A percentile compares a stretch with the other conserved stretches of the same genome.
These are phyloP conservation scores for Dipodomys spectabilis DNA, from an alignment of 2,113 vertebrate species.

Conservation along the genomic window DNA sequence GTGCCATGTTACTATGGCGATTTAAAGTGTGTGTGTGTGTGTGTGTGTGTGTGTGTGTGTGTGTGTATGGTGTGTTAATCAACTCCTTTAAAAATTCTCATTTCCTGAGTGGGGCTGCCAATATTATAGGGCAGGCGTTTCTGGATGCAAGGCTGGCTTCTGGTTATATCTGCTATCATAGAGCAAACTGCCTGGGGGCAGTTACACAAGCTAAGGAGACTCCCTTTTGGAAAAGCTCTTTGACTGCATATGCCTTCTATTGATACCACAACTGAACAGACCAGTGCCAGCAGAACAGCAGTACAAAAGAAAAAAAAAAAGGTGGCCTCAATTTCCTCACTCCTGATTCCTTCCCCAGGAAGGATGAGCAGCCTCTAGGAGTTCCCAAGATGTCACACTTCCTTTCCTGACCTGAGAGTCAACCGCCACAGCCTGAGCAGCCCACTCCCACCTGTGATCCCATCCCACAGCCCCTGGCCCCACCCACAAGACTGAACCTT, in stretches of 20 bases:
- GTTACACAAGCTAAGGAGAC: not conserved
- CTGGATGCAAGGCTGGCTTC: not conserved
- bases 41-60: too few species aligned
- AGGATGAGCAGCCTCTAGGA: not conserved
- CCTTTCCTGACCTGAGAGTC: not conserved
- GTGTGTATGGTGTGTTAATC: too few species aligned
- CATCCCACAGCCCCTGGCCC: not conserved
- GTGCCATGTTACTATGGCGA: slow-evolving; percentile 67
- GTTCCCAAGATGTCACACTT: not conserved
- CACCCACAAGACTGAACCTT: not conserved
- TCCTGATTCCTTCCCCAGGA: not conserved
- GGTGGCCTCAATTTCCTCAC: not conserved
- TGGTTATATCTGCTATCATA: not conserved
- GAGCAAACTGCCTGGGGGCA: not conserved
- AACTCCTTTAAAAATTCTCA: slow-evolving; percentile 34
- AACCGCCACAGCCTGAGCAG: too few species aligned
- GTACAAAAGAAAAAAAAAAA: not conserved
- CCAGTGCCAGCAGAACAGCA: not conserved
- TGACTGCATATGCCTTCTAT: not conserved
- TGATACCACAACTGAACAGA: not conserved
- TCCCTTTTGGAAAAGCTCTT: not conserved
- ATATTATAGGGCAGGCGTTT: slow-evolving; percentile 23
- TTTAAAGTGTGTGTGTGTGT: not conserved
- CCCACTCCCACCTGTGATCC: not conserved
- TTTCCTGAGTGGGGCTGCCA: not conserved